These are phyloP conservation scores for Teleogryllus occipitalis DNA, from an alignment of 1,140 invertebrate genomes.

Conservation along the genomic window DNA sequence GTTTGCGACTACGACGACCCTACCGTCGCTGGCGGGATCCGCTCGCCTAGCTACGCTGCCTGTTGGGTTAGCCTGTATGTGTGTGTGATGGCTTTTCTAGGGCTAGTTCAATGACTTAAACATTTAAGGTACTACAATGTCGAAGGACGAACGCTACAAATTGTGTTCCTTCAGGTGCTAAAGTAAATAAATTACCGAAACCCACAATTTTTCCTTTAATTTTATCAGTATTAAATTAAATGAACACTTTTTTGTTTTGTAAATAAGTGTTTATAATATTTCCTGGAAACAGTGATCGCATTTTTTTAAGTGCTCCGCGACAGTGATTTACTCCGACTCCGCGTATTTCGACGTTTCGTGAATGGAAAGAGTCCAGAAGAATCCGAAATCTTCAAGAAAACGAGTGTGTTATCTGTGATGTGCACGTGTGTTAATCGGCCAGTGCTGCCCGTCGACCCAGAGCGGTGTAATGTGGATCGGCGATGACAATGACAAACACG, in stretches of 20 bases:
- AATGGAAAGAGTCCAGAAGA: neutral
- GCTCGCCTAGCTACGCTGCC: neutral
- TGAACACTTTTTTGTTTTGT: neutral
- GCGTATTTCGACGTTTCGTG: neutral
- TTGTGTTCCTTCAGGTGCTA: slow-evolving; percentile 1
- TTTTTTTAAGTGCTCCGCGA: too few relatives aligned
- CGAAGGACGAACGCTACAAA: slow-evolving; percentile 9
- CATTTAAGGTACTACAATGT: slow-evolving; percentile 11
- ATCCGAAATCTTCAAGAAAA: neutral
- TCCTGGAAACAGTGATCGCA: too few relatives aligned
- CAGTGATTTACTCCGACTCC: too few relatives aligned
- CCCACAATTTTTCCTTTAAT: neutral
- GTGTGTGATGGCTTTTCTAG: slow-evolving; percentile 16
- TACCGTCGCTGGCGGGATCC: slow-evolving; percentile 5
- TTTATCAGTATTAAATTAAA: neutral
- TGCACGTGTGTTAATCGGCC: too few relatives aligned
- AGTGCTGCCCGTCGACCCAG: too few relatives aligned
- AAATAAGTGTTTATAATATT: neutral
- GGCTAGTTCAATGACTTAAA: slow-evolving; percentile 20
- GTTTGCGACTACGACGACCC: slow-evolving; percentile 13
- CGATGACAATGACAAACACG: neutral
- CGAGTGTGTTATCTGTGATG: too few relatives aligned
- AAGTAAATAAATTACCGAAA: neutral
- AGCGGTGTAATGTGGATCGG: neutral
- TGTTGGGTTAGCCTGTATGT: slow-evolving; percentile 14